A percentile compares a stretch with the other conserved stretches of the same genome.
phyloP scores from a whole-genome alignment of 2,797 vertebrate species.

The Neoniphon sammara region DNA sequence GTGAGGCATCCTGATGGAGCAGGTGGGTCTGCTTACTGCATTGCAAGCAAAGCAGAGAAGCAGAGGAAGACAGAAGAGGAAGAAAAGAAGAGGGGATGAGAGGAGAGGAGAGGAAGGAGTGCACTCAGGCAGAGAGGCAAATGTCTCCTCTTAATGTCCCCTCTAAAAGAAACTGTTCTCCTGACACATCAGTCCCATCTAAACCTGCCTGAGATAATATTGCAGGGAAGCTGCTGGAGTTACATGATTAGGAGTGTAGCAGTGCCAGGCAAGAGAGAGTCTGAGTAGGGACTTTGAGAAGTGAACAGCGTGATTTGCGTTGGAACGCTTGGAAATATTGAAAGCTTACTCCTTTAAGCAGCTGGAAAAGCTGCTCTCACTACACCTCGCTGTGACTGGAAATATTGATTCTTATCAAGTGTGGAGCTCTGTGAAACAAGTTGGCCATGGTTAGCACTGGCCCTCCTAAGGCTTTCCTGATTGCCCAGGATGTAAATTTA shows the following conservation, averaged over 20 bases:
- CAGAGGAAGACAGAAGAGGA: slow-evolving; percentile 50
- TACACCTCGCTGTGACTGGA: slow-evolving; percentile 3
- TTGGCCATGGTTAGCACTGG: neutral
- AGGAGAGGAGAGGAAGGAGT: slow-evolving; percentile 36
- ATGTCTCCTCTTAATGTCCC: slow-evolving; percentile 45
- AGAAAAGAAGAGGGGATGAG: neutral
- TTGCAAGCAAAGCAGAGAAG: slow-evolving; percentile 31
- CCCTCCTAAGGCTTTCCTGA: slow-evolving; percentile 4
- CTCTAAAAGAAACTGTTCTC: slow-evolving; percentile 13
- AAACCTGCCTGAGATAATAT: slow-evolving; percentile 26
- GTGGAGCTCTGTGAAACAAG: slow-evolving; percentile 14
- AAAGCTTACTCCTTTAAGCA: slow-evolving; percentile 17
- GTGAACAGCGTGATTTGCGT: slow-evolving; percentile 12
- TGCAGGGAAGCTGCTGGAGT: slow-evolving; percentile 4
- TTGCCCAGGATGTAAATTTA: slow-evolving; percentile 31
- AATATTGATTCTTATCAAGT: slow-evolving; percentile 31
- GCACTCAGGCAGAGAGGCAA: slow-evolving; percentile 44
- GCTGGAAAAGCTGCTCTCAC: slow-evolving; percentile 11
- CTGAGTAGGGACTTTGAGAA: slow-evolving; percentile 17
- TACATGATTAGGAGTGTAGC: slow-evolving; percentile 7
- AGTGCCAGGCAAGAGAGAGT: neutral
- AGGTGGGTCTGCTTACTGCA: slow-evolving; percentile 69
- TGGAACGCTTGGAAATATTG: slow-evolving; percentile 8
- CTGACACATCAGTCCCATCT: slow-evolving; percentile 18
- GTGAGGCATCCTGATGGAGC: slow-evolving; percentile 68